A percentile compares a stretch with the other conserved stretches of the same genome.
These are phyloP conservation scores for Erebia ligea DNA, from an alignment of 2,888 invertebrate genomes.

Conservation along the genomic window DNA sequence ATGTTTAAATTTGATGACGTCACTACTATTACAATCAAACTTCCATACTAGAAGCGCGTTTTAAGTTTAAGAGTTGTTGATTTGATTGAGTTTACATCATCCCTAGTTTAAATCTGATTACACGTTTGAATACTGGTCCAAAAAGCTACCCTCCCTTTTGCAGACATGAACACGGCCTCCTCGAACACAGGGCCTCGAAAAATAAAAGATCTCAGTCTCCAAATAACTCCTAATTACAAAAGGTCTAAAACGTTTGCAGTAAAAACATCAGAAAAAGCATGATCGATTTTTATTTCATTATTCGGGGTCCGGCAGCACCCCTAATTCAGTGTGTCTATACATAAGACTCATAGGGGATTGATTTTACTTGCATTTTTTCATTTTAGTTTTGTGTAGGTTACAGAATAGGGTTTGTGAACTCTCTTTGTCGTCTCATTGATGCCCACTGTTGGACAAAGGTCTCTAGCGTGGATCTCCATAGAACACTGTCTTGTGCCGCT, in stretches of 20 bases:
- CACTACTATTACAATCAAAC: no score
- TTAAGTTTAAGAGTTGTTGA: no score
- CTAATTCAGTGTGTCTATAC: not conserved
- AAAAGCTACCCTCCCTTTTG: not conserved
- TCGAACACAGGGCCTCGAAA: not conserved
- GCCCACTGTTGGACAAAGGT: no score
- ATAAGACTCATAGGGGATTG: no score
- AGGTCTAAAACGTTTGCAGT: slow-evolving; percentile 1
- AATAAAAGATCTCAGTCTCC: not conserved
- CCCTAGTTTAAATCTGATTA: no score
- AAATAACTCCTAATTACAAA: slow-evolving; percentile 1
- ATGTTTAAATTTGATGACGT: no score
- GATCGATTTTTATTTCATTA: slow-evolving; percentile 9
- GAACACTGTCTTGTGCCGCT: no score
- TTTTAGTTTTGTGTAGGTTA: not conserved
- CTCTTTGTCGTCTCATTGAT: not conserved
- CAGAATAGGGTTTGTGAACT: not conserved
- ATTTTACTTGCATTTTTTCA: not conserved
- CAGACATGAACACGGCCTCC: not conserved
- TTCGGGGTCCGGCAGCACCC: not conserved
- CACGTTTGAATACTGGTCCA: not conserved
- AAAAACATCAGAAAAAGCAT: slow-evolving; percentile 11
- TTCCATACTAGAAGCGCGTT: no score
- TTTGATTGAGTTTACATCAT: no score
- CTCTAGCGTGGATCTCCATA: no score